phyloP scores from a whole-genome alignment of 2,888 invertebrate genomes.

The Hydriomena furcata region DNA sequence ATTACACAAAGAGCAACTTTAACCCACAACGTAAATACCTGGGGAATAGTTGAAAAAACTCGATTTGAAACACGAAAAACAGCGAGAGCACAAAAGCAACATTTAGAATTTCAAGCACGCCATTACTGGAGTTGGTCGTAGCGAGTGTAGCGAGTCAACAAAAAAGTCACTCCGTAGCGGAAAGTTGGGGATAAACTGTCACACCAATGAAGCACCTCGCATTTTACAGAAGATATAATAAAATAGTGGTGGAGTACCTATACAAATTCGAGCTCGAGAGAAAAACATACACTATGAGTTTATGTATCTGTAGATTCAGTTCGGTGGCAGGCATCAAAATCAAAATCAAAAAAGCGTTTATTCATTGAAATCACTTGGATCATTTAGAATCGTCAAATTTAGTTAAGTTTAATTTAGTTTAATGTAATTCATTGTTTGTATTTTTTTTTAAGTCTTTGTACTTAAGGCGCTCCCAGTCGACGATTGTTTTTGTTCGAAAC shows the following conservation, averaged over 20 bases:
- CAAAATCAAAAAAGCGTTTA: too few relatives aligned
- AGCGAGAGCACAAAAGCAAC: conserved; percentile 40
- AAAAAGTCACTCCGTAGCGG: conserved; percentile 32
- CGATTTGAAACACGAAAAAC: conserved; percentile 37
- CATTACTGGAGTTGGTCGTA: conserved; percentile 37
- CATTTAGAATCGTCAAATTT: too few relatives aligned
- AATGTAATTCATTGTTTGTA: too few relatives aligned
- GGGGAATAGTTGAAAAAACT: conserved; percentile 45
- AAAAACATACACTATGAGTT: neutral
- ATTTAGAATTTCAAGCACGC: conserved; percentile 50
- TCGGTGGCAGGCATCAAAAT: too few relatives aligned
- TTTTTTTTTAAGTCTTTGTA: too few relatives aligned
- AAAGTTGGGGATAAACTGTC: conserved; percentile 21
- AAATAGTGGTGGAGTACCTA: neutral
- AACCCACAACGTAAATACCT: conserved; percentile 36
- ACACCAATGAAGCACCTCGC: conserved; percentile 5
- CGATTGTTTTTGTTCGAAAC: too few relatives aligned
- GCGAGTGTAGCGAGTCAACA: conserved; percentile 38
- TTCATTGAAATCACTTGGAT: too few relatives aligned
- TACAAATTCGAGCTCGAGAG: too few relatives aligned
- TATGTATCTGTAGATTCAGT: too few relatives aligned
- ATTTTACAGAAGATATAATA: neutral
- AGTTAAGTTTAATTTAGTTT: too few relatives aligned
- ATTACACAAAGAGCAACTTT: conserved; percentile 34
- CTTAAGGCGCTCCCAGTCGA: too few relatives aligned